phyloP scores from a whole-genome alignment of 2,113 vertebrate genomes.

The Epinephelus cyanopodus region DNA sequence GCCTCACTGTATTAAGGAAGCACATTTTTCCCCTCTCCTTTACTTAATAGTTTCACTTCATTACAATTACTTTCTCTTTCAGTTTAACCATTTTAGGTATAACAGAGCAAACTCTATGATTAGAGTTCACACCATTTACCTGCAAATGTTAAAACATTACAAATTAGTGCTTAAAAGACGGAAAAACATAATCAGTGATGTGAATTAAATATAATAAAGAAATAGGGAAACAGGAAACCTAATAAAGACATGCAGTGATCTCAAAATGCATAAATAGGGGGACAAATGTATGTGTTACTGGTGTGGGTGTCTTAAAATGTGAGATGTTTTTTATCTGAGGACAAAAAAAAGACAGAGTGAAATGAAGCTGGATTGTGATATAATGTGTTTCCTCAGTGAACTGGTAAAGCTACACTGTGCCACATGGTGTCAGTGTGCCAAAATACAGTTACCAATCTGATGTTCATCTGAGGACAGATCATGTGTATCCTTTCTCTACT shows the following conservation, averaged over 20 bases:
- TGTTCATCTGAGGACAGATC: neutral
- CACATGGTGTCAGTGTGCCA: constrained; percentile 71
- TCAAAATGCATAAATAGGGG: neutral
- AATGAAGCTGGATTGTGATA: neutral
- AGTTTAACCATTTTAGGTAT: neutral
- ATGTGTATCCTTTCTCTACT: no score
- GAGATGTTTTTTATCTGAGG: neutral
- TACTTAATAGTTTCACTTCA: neutral
- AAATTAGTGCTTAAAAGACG: no score
- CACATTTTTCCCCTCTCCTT: neutral
- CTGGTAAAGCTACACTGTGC: constrained; percentile 8
- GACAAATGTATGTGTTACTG: neutral
- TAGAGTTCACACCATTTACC: no score
- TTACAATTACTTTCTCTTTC: neutral
- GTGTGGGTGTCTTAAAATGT: neutral
- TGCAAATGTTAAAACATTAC: neutral
- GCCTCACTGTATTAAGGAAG: neutral
- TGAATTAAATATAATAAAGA: neutral
- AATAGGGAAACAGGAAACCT: neutral
- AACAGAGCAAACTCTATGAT: neutral
- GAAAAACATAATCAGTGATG: no score
- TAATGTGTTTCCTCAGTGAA: neutral
- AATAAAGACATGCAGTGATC: neutral
- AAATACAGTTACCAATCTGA: neutral
- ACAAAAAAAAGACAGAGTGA: neutral